Evolutionary conservation across 37 sponge, comb jelly and placozoan species (phyloP).

Genomic region (Mnemiopsis leidyi): DNA sequence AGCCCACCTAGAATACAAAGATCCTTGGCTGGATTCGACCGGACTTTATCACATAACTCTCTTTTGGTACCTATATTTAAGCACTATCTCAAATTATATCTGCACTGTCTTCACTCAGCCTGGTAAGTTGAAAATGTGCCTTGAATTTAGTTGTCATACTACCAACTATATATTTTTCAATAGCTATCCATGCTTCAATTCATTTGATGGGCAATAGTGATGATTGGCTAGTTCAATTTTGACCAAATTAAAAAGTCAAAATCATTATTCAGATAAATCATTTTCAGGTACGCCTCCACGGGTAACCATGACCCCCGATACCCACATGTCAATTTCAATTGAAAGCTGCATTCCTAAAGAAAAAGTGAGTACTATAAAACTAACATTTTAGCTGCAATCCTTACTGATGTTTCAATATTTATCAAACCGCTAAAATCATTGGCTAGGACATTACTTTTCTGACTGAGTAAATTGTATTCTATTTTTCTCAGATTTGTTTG

Average conservation of each 20-base stretch:
- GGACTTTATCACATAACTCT: background rate
- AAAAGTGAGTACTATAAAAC: background rate
- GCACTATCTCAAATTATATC: conserved; percentile 16
- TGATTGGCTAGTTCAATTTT: no score
- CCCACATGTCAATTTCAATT: conserved; percentile 56
- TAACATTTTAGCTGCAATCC: background rate
- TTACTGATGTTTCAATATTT: no score
- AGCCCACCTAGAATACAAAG: background rate
- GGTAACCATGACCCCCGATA: conserved; percentile 49
- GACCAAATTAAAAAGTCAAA: no score
- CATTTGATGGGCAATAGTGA: no score
- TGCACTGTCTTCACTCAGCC: conserved; percentile 28
- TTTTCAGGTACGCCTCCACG: conserved; percentile 36
- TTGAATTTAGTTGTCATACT: no score
- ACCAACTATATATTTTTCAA: no score
- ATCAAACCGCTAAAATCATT: no score
- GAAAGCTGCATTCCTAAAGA: conserved; percentile 62
- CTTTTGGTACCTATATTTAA: conserved; percentile 20
- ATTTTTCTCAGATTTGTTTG: conserved; percentile 24
- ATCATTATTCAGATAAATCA: background rate
- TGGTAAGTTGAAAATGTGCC: background rate
- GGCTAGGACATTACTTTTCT: no score
- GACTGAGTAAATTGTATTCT: background rate
- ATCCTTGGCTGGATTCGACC: background rate
- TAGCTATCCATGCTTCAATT: no score